Percentiles rank a stretch among this genome's conserved stretches.
These are phyloP conservation scores for Tiphia femorata DNA, from an alignment of 2,888 invertebrate genomes.

Conservation along the genomic window DNA sequence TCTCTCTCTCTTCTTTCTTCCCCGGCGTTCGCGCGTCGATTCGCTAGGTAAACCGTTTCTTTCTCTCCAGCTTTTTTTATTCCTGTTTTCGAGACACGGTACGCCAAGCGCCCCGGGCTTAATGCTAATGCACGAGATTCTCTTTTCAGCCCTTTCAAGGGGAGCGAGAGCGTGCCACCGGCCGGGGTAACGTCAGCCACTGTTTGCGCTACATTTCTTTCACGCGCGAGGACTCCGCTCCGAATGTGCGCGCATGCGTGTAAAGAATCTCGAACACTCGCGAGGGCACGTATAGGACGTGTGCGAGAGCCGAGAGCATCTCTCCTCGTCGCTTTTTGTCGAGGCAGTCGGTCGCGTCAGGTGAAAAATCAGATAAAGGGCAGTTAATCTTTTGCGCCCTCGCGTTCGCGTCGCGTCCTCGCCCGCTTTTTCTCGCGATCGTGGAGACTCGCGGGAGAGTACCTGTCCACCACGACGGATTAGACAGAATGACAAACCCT, in stretches of 20 bases:
- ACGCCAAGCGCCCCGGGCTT: constrained; percentile 22
- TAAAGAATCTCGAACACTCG: too few species aligned
- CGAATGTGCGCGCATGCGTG: too few species aligned
- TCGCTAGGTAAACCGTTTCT: too few species aligned
- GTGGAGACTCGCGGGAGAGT: too few species aligned
- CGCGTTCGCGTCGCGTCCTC: background rate
- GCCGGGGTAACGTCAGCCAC: too few species aligned
- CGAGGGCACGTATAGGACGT: too few species aligned
- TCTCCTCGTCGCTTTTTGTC: constrained; percentile 9
- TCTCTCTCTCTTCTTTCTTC: too few species aligned
- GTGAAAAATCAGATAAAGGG: background rate
- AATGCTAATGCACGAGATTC: constrained; percentile 33
- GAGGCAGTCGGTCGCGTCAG: constrained; percentile 3
- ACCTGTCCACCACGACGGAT: too few species aligned
- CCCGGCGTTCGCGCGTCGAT: too few species aligned
- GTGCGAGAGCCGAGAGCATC: background rate
- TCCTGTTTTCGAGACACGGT: constrained; percentile 10
- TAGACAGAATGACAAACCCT: too few species aligned
- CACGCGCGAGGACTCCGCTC: constrained; percentile 1
- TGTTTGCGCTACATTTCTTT: constrained; percentile 27
- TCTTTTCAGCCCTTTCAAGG: constrained; percentile 25
- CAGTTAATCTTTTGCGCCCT: background rate
- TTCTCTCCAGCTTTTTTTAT: constrained; percentile 2
- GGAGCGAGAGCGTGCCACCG: too few species aligned
- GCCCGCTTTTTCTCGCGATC: background rate